Conservation (phyloP, 2,888 invertebrate species). For the Caenorhabditis macrosperma region DNA sequence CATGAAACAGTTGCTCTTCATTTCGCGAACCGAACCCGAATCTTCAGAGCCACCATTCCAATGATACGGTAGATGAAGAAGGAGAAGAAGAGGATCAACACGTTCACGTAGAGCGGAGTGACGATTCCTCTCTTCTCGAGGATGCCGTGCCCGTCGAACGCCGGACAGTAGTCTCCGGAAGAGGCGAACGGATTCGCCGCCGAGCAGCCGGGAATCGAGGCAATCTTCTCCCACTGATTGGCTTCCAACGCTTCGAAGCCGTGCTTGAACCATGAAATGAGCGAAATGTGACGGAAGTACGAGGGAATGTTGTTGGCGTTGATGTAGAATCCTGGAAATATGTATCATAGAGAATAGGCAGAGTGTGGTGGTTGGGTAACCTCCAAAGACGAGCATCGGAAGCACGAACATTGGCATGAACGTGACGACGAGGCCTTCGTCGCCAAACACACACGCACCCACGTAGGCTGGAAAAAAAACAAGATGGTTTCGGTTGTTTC, state of each 20-base stretch:
- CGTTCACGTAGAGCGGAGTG: conserved; percentile 42
- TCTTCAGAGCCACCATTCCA: conserved; percentile 64
- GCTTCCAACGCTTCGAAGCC: conserved; percentile 73
- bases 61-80: conserved; percentile 65
- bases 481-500: background rate
- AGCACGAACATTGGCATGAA: conserved; percentile 73
- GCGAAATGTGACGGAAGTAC: conserved; percentile 66
- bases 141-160: conserved; percentile 55
- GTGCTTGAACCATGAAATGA: conserved; percentile 75
- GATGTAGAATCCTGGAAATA: conserved; percentile 71
- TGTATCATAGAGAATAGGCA: background rate
- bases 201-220: conserved; percentile 44
- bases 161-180: conserved; percentile 60
- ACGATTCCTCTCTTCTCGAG: conserved; percentile 64
- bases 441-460: conserved; percentile 72
- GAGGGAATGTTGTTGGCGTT: conserved; percentile 68
- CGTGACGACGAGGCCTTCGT: conserved; percentile 72
- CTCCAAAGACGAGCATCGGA: conserved; percentile 73
- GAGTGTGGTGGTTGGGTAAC: background rate
- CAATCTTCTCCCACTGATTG: conserved; percentile 69
- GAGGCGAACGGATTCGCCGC: background rate
- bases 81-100: conserved; percentile 60
- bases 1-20: conserved; percentile 20
- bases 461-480: conserved; percentile 74
- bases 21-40: conserved; percentile 66